A percentile compares a stretch with the other conserved stretches of the same genome.
These are phyloP conservation scores for Gallinago stenura DNA, from an alignment of 2,797 vertebrate genomes.

Conservation along the genomic window DNA sequence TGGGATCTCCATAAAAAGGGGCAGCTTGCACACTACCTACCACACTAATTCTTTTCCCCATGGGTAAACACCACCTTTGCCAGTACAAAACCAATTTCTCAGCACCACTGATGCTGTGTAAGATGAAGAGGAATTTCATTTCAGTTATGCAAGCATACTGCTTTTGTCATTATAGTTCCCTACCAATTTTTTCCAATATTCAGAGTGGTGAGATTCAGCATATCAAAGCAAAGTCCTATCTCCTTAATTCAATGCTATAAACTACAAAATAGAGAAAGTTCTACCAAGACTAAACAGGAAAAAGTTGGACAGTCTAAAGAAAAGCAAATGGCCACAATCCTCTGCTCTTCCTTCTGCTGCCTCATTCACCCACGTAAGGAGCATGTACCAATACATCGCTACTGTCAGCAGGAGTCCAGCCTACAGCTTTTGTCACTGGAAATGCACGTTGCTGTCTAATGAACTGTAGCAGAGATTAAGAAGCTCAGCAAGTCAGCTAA, in stretches of 20 bases:
- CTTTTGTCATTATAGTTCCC: not conserved
- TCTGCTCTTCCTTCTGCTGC: not conserved
- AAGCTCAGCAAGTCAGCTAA: constrained; percentile 7
- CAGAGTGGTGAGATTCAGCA: not conserved
- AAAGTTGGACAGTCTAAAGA: not conserved
- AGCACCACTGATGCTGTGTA: not conserved
- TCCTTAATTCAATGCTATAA: not conserved
- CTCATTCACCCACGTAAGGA: rapidly evolving
- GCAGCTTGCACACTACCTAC: not conserved
- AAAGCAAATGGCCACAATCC: not conserved
- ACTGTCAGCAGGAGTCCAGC: not conserved
- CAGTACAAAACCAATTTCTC: not conserved
- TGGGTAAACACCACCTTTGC: not conserved
- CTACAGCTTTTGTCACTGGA: not conserved
- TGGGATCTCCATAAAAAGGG: not conserved
- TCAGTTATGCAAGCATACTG: not conserved
- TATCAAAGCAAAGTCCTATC: not conserved
- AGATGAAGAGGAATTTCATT: not conserved
- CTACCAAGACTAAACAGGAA: not conserved
- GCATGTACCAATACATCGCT: rapidly evolving
- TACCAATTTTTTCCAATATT: not conserved
- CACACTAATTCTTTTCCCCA: not conserved
- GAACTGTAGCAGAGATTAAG: not conserved
- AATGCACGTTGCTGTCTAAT: not conserved
- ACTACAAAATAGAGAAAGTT: not conserved